Evolutionary conservation across 2,797 vertebrate species (phyloP), one percentile per base, ranked within the genome.

Genomic region (Odontamblyopus rebecca): DNA sequence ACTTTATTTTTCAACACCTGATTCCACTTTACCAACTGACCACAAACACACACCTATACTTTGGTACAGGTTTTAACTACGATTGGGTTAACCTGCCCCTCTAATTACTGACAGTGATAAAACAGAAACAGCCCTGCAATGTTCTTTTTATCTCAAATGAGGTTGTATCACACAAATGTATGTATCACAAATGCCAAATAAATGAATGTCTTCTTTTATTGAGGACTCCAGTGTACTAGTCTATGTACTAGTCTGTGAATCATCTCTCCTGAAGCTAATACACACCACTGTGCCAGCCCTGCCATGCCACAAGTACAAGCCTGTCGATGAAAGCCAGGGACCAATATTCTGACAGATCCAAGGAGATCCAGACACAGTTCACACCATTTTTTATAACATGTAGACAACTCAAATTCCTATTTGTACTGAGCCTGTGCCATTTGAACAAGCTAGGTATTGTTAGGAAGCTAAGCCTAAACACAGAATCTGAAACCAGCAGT

Each of bases 401-500:
- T 78, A 81, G 64, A 80, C 71, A 85, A 80, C 60, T 87, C 73
- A 81, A 84, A 73, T 89, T 87, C 85, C 77, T 89, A 83, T 90
- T 87, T 89, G 84, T 76, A 87, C 70, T 89, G 82, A 90, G 78
- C 80, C 85, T 72, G 86, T 80, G 67, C 76, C 73, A 70, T 79
- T 56, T 70, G 62, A 89, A 92, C 86, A 91, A 91, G 78, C 85
- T 6, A 85, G 68, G 81, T 81, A 89, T 83, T 92, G 88, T 91
- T 87, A 77, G 72, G 62, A 89, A 83, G 3, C 44, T 44, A 71
- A 79, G 85, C 79, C 70, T 67, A 83, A 79, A 89, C 86, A 88
- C 71, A 70, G 61, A 85, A 85, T 86, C 72, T 80, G 78, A 90
- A 87, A 79, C 67, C 71, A 78, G 70, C 87, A 76, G 84, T 85